Evolutionary conservation across 64 coral and sea anemone species (phyloP), one percentile per base, ranked within the genome.

Genomic region (Hydrozoanthus tunicans): DNA sequence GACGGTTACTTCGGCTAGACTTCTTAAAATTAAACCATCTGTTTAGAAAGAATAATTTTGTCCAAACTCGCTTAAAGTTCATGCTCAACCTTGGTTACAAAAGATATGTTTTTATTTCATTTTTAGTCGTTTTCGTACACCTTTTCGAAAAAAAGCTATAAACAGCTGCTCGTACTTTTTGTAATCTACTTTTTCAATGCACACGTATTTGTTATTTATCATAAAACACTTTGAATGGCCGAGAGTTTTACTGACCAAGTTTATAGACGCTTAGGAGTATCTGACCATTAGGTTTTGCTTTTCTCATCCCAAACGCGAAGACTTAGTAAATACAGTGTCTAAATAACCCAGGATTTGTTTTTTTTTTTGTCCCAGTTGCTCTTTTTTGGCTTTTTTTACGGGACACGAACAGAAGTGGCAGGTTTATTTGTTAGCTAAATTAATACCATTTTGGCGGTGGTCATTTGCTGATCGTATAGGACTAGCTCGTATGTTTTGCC

Each of bases 361-460:
- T 4, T 12, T 4, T 56, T 43, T 74, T 74, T 2, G 6, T 7
- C 66, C 56, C 70, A 75, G 10, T 56, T 25, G 53, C 56, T 9
- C 83, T 73, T 32, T 59, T 57, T 73, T 63, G 80, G 53, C 14
- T 63, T 17, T 52, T 83, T 64, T 66, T 23, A 6, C 69, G 56
- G 70, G 11, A 62, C 56, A 73, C 55, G 54, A 61, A 74, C 17
- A 58, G 3, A 58, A 56, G 26, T 65, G 26, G 25, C 59, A 60
- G 69, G 13, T 72, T 88, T 73, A 75, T 75, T 75, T 74, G 84
- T 75, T 88, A 8, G 68, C 69, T 43, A 14, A 58, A 58, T 73
- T 73, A 86, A 86, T 73, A 86, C 83, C 20, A 9, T 73, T 73
- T 86, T 73, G 17, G 54, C 68, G 54, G 59, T 88, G 67, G 83